phyloP scores from a whole-genome alignment of 2,888 invertebrate genomes.

The Tupiocoris notatus region DNA sequence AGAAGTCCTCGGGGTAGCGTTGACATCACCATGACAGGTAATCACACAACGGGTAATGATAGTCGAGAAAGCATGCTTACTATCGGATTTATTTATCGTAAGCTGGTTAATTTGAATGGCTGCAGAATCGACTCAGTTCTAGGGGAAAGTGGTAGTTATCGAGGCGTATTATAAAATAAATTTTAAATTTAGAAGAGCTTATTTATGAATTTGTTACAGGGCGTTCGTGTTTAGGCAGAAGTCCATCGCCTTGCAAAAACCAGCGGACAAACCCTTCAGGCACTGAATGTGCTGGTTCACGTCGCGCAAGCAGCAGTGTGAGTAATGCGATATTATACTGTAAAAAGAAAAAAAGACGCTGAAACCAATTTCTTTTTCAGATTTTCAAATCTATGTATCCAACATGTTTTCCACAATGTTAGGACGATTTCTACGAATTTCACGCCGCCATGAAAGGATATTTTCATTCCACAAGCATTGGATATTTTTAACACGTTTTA shows the following conservation, averaged over 20 bases:
- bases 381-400: too few relatives aligned
- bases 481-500: too few relatives aligned
- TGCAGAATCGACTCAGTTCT: not conserved
- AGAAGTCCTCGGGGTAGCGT: conserved; percentile 59
- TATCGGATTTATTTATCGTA: not conserved
- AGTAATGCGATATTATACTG: too few relatives aligned
- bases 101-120: not conserved
- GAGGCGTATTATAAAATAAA: not conserved
- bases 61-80: not conserved
- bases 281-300: conserved; percentile 62
- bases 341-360: too few relatives aligned
- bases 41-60: too few relatives aligned
- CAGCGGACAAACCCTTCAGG: conserved; percentile 51
- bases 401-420: too few relatives aligned
- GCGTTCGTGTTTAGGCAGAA: conserved; percentile 53
- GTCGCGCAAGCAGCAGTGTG: conserved; percentile 70
- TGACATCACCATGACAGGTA: conserved; percentile 53
- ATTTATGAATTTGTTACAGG: conserved; percentile 34
- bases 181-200: not conserved
- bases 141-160: not conserved
- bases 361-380: too few relatives aligned
- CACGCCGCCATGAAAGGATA: too few relatives aligned
- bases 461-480: too few relatives aligned
- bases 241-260: conserved; percentile 63
- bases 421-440: too few relatives aligned